Percentiles rank a stretch among this genome's conserved stretches.
phyloP scores from a whole-genome alignment of 2,797 vertebrate species.

The Clarias platycephalus region DNA sequence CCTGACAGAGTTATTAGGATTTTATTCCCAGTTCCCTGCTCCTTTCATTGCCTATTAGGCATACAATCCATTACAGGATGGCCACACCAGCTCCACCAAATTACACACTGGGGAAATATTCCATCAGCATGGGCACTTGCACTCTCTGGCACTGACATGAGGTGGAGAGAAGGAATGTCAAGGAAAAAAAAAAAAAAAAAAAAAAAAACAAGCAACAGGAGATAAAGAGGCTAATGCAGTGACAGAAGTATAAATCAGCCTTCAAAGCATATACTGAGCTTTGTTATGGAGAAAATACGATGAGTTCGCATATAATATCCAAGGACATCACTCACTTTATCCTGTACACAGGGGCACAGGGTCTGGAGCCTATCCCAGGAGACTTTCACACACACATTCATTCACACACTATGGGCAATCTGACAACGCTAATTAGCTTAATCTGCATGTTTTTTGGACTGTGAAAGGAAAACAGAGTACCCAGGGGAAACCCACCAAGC shows the following conservation, averaged over 20 bases:
- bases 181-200: constrained; percentile 35
- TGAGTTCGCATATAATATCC: neutral
- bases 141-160: constrained; percentile 25
- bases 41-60: constrained; percentile 82
- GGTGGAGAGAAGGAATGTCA: constrained; percentile 9
- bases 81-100: constrained; percentile 65
- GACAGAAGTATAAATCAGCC: neutral
- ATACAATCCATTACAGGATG: constrained; percentile 76
- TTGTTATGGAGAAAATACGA: neutral
- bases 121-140: constrained; percentile 48
- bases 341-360: too few relatives aligned
- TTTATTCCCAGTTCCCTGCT: constrained; percentile 66
- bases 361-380: too few relatives aligned
- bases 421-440: too few relatives aligned
- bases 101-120: constrained; percentile 67
- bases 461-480: too few relatives aligned
- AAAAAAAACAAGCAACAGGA: constrained; percentile 51
- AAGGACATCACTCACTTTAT: neutral
- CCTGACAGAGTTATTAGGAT: constrained; percentile 78
- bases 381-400: too few relatives aligned
- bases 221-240: constrained; percentile 32
- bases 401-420: too few relatives aligned
- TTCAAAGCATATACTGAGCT: neutral
- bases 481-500: too few relatives aligned
- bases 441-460: too few relatives aligned